phyloP scores from a whole-genome alignment of 2,888 invertebrate genomes.

The Imbricaverruca yamaguchii region DNA sequence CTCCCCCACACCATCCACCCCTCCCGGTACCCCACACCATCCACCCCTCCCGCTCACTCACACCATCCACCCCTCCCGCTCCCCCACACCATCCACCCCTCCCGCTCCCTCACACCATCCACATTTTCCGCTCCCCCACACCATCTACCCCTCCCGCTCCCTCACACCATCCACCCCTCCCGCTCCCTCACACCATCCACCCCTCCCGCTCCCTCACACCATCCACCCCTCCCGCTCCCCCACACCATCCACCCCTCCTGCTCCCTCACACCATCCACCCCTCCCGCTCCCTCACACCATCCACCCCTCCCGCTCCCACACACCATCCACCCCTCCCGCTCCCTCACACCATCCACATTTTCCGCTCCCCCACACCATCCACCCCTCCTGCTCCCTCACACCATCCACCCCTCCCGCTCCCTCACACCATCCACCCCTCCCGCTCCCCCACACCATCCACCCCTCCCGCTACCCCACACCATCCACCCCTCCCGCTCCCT shows the following conservation, averaged over 20 bases:
- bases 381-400: background rate
- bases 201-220: background rate
- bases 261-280: background rate
- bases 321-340: background rate
- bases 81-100: no score
- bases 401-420: background rate
- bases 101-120: no score
- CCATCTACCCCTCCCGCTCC: background rate
- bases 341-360: background rate
- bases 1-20: background rate
- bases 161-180: background rate
- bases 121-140: background rate
- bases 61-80: background rate
- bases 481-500: background rate
- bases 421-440: background rate
- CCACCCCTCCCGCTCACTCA: background rate
- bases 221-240: slow-evolving; percentile 12
- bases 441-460: background rate
- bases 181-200: background rate
- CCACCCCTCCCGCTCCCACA: background rate
- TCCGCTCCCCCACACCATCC: no score
- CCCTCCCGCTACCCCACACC: background rate
- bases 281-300: background rate
- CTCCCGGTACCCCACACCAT: background rate
- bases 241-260: background rate